phyloP scores from a whole-genome alignment of 2,888 invertebrate species.

The Orthosia cruda region DNA sequence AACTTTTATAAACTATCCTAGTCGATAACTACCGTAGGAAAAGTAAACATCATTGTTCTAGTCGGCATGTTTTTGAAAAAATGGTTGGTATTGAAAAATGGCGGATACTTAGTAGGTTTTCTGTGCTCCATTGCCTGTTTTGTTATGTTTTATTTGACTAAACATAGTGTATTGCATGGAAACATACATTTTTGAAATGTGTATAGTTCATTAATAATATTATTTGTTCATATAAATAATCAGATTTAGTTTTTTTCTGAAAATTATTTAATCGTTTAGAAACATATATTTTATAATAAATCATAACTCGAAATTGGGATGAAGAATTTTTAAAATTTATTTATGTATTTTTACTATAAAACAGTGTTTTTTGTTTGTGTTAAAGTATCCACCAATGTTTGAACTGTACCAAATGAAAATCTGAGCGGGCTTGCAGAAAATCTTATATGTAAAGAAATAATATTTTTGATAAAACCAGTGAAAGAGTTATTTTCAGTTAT shows the following conservation, averaged over 20 bases:
- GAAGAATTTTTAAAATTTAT: too few species aligned
- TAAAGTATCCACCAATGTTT: too few species aligned
- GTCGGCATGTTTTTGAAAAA: constrained; percentile 58
- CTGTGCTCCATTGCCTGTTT: constrained; percentile 25
- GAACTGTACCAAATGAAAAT: background rate
- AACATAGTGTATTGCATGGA: constrained; percentile 41
- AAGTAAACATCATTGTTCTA: constrained; percentile 80
- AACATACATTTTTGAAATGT: constrained; percentile 30
- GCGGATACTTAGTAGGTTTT: constrained; percentile 53
- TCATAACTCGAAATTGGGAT: background rate
- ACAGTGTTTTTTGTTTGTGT: background rate
- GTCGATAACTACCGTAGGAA: constrained; percentile 55
- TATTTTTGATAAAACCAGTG: too few species aligned
- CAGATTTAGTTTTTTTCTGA: too few species aligned
- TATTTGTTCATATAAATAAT: too few species aligned
- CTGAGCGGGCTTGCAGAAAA: background rate
- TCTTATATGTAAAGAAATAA: too few species aligned
- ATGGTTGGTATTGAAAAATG: constrained; percentile 27
- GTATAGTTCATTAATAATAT: background rate
- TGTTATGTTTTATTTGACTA: constrained; percentile 51
- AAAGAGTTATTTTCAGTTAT: too few species aligned
- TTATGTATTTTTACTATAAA: too few species aligned
- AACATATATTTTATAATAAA: too few species aligned
- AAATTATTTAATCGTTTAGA: too few species aligned
- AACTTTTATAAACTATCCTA: constrained; percentile 76